Percentiles rank a stretch among this genome's conserved stretches.
phyloP scores from a whole-genome alignment of 2,888 invertebrate genomes.

The Caenorhabditis sp. region DNA sequence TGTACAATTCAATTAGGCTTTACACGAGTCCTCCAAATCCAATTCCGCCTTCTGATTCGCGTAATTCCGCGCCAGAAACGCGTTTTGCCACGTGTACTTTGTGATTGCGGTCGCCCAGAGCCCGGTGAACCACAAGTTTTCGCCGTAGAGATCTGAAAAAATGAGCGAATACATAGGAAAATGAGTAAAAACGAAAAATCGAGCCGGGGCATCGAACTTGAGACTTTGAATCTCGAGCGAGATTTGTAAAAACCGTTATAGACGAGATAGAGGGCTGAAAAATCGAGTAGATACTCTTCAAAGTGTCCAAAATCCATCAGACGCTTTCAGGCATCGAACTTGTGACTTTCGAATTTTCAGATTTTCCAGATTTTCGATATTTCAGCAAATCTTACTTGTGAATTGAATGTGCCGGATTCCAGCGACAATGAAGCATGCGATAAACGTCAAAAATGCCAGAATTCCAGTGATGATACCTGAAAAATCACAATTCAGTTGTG shows the following conservation, averaged over 20 bases:
- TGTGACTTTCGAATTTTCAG: no score
- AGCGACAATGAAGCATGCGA: slow-evolving; percentile 25
- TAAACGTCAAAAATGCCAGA: slow-evolving; percentile 6
- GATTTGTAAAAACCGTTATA: no score
- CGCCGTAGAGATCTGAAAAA: slow-evolving; percentile 42
- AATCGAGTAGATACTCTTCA: no score
- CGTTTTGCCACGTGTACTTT: slow-evolving; percentile 44
- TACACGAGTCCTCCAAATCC: not conserved
- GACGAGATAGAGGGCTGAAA: no score
- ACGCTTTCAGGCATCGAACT: no score
- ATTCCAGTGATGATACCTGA: slow-evolving; percentile 31
- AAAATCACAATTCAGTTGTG: no score
- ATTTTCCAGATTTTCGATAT: not conserved
- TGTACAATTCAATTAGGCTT: no score
- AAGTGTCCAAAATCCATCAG: no score
- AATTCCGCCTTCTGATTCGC: not conserved
- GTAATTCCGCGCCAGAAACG: slow-evolving; percentile 28
- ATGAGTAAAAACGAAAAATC: not conserved
- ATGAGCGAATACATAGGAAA: no score
- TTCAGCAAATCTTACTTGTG: not conserved
- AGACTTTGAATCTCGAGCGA: no score
- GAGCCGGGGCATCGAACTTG: no score
- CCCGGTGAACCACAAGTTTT: slow-evolving; percentile 48
- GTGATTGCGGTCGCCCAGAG: slow-evolving; percentile 25
- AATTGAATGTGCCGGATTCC: slow-evolving; percentile 15